Percentiles rank a stretch among this genome's conserved stretches.
Conservation (phyloP, 2,888 invertebrate genomes). For the Apodemia zela region DNA sequence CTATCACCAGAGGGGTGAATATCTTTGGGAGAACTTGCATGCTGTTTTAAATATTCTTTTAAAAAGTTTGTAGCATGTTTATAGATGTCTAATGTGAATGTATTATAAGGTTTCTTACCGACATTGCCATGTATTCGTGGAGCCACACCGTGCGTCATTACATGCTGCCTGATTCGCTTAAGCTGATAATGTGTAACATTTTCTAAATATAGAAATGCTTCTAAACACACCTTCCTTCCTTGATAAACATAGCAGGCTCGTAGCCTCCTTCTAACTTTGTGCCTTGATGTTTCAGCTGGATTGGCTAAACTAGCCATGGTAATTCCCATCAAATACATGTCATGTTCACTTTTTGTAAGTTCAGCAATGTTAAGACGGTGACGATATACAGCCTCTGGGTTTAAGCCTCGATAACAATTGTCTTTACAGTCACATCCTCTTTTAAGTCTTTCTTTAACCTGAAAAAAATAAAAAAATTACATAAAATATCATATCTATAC, state of each 20-base stretch:
- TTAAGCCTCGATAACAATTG: slow-evolving; percentile 87
- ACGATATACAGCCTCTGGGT: slow-evolving; percentile 87
- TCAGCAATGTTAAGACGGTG: slow-evolving; percentile 89
- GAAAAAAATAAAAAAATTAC: slow-evolving; percentile 42
- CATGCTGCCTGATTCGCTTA: slow-evolving; percentile 88
- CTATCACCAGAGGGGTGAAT: slow-evolving; percentile 63
- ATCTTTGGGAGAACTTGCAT: slow-evolving; percentile 80
- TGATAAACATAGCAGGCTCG: slow-evolving; percentile 89
- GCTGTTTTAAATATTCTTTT: slow-evolving; percentile 85
- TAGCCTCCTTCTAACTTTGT: slow-evolving; percentile 86
- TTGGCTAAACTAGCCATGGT: slow-evolving; percentile 90
- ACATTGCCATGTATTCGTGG: slow-evolving; percentile 89
- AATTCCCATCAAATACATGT: slow-evolving; percentile 92
- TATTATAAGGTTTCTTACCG: slow-evolving; percentile 89
- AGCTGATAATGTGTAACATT: slow-evolving; percentile 90
- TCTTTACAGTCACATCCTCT: slow-evolving; percentile 89
- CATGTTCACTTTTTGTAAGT: slow-evolving; percentile 89
- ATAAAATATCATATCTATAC: not conserved
- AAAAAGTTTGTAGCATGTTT: slow-evolving; percentile 88
- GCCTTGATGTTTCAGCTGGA: slow-evolving; percentile 85
- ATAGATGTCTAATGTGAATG: slow-evolving; percentile 88
- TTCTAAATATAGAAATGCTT: slow-evolving; percentile 88
- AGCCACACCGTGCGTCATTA: slow-evolving; percentile 89
- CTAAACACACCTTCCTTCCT: slow-evolving; percentile 87
- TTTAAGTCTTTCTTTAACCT: slow-evolving; percentile 85